Evolutionary conservation across 2,113 vertebrate species (phyloP).

Genomic region (Tretioscincus oriximinensis): DNA sequence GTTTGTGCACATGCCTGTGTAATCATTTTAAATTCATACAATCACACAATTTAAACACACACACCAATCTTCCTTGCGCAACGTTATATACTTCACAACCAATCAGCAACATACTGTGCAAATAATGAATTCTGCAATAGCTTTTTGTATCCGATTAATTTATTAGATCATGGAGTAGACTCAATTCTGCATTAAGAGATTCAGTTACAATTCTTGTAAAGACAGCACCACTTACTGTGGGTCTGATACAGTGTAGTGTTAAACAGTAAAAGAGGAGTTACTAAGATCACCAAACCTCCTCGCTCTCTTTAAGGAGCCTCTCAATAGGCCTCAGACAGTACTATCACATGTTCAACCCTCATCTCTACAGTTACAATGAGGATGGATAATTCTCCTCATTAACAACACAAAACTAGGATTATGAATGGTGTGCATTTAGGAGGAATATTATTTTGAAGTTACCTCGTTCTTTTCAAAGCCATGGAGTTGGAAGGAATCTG

Average conservation of each 20-base stretch:
- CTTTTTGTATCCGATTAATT: constrained; percentile 30
- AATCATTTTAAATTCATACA: neutral
- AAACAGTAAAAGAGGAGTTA: constrained; percentile 12
- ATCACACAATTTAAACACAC: neutral
- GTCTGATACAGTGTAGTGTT: constrained; percentile 19
- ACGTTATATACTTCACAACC: neutral
- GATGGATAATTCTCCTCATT: neutral
- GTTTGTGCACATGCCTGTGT: too few species aligned
- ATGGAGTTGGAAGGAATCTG: neutral
- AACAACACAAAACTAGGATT: neutral
- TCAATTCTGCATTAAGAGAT: constrained; percentile 14
- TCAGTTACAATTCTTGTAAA: constrained; percentile 27
- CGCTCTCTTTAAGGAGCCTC: neutral
- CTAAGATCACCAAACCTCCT: neutral
- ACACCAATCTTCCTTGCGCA: neutral
- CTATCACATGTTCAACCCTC: neutral
- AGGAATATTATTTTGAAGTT: neutral
- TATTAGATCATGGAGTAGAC: constrained; percentile 34
- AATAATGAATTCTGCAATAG: neutral
- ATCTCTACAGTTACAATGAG: neutral
- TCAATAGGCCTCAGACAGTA: neutral
- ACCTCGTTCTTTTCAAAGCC: neutral
- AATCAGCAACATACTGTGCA: neutral
- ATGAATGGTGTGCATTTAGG: neutral
- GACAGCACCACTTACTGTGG: constrained; percentile 17